Evolutionary conservation across 2,797 vertebrate species (phyloP), one percentile per base, ranked within the genome.

Genomic region (Anomalospiza imberbis): DNA sequence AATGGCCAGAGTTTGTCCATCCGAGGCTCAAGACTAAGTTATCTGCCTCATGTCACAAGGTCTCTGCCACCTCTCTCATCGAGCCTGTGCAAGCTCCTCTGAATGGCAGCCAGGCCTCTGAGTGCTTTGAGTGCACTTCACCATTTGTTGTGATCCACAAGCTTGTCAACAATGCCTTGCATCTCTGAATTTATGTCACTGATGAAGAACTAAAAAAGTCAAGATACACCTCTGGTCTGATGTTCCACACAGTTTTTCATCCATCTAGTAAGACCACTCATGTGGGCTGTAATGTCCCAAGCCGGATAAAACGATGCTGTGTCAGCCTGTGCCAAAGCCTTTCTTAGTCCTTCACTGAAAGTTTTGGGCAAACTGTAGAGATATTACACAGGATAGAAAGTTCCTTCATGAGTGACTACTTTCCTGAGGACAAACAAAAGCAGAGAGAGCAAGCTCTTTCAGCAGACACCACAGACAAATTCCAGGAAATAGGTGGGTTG

Each of bases 1-100:
- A 0, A 18, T 31, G 36, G 28, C 2, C 0, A 0, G 15, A 80
- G 10, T 50, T 25, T 45, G 57, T 31, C 67, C 51, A 47, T 5
- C 36, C 8, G 4, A 53, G 54, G 42, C 31, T 92, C 32, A 68
- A 48, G 47, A 32, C 16, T 20, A 31, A 34, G 9, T 57, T 81
- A 24, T 34, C 18, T n/a, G 31, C 32, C n/a, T 6, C 45, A 29
- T 55, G 91, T 65, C 62, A 75, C 34, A 51, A 42, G 16, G 38
- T 19, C 4, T 0, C 57, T 50, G 48, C 44, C 47, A 94, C 21
- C 34, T 72, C 42, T 29, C 47, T 85, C 42, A n/a, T 31, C 11
- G 22, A 54, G 54, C 17, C 45, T 55, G 17, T 4, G 28, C 4
- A 87, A 75, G 36, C 8, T 74, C 7, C 0, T 58, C 29, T 77